Evolutionary conservation across 2,888 invertebrate genomes (phyloP).

Genomic region (Nasonia oneida): DNA sequence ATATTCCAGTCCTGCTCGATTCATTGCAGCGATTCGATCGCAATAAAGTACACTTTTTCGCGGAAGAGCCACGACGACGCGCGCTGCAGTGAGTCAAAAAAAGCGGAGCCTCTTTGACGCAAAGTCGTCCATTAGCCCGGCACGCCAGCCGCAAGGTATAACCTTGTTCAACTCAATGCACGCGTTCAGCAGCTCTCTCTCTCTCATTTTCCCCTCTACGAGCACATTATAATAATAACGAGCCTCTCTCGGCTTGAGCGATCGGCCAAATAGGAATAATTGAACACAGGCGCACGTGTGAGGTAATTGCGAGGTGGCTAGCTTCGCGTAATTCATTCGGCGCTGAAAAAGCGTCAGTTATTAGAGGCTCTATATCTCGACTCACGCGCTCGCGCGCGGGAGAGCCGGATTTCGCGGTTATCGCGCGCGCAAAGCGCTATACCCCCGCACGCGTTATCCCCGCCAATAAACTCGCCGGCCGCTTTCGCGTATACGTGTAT

Average conservation of each 20-base stretch:
- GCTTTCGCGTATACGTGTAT: neutral
- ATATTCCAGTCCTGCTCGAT: neutral
- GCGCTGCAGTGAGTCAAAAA: neutral
- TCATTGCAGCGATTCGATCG: neutral
- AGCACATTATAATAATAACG: neutral
- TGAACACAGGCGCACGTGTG: neutral
- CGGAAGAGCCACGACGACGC: neutral
- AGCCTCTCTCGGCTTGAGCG: neutral
- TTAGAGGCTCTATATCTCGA: neutral
- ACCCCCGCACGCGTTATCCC: neutral
- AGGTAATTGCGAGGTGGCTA: neutral
- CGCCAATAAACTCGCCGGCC: slow-evolving; percentile 22
- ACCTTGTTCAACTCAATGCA: neutral
- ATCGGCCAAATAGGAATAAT: neutral
- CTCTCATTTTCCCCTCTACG: neutral
- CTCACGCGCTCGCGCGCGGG: neutral
- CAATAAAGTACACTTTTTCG: no score
- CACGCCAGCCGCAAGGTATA: no score
- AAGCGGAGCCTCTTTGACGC: neutral
- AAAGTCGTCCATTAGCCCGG: neutral
- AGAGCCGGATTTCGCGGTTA: slow-evolving; percentile 9
- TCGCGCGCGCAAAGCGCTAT: neutral
- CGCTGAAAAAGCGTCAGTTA: slow-evolving; percentile 31
- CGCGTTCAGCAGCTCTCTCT: neutral
- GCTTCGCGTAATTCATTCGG: slow-evolving; percentile 22